Conservation (phyloP, 2,113 vertebrate species). For the Laticauda colubrina region DNA sequence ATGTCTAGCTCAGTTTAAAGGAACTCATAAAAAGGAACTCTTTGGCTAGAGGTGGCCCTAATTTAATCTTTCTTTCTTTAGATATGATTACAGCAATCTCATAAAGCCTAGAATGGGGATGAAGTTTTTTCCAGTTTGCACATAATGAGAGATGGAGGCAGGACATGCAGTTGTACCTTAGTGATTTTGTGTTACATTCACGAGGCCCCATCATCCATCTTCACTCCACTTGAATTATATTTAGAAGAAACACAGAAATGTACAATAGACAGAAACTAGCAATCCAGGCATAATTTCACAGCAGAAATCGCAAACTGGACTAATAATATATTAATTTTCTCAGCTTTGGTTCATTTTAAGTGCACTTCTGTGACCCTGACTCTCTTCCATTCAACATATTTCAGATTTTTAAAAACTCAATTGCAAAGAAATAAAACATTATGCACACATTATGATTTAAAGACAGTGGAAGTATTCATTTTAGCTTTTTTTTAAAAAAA, state of each 20-base stretch:
- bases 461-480: conserved; percentile 35
- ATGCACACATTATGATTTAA: background rate
- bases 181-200: background rate
- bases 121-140: background rate
- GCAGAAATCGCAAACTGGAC: conserved; percentile 5
- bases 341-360: background rate
- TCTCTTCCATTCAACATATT: background rate
- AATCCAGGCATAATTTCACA: conserved; percentile 24
- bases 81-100: no score
- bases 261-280: background rate
- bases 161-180: background rate
- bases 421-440: conserved; percentile 7
- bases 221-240: background rate
- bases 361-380: conserved; percentile 12
- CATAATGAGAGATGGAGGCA: background rate
- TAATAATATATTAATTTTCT: background rate
- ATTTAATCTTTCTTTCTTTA: background rate
- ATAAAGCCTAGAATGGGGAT: fast-evolving
- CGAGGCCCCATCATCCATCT: background rate
- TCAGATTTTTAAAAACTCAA: conserved; percentile 8
- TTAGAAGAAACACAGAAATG: background rate
- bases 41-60: background rate
- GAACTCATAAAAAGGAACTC: background rate
- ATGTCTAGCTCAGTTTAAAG: background rate
- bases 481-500: conserved; percentile 15